Evolutionary conservation across 2,113 vertebrate genomes (phyloP).

Genomic region (Anguilla japonica): DNA sequence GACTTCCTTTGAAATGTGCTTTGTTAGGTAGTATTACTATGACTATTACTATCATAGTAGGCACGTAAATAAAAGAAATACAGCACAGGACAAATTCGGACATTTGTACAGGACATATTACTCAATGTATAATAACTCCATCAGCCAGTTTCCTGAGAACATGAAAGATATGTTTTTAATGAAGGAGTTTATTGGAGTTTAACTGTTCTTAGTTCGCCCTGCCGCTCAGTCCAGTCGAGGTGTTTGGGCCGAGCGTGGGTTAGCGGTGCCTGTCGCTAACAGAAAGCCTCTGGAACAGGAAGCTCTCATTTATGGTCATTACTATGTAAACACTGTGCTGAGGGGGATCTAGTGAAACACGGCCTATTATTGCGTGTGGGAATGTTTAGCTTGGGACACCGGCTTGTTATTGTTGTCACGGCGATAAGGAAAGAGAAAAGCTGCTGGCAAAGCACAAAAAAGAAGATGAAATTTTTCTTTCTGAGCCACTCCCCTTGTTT

Average conservation of each 20-base stretch:
- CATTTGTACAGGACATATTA: background rate
- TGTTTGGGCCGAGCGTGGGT: conserved; percentile 74
- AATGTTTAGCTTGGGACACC: conserved; percentile 96
- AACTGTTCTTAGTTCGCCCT: background rate
- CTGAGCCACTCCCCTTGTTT: conserved; percentile 54
- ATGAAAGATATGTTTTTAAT: background rate
- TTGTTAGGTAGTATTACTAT: background rate
- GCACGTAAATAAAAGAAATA: background rate
- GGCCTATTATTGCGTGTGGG: conserved; percentile 87
- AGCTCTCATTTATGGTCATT: conserved; percentile 75
- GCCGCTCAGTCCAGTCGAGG: conserved; percentile 55
- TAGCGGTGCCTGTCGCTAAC: conserved; percentile 86
- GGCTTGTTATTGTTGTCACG: conserved; percentile 92
- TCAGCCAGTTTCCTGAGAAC: background rate
- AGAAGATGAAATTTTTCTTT: conserved; percentile 51
- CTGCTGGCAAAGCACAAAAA: conserved; percentile 62
- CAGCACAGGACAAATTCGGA: background rate
- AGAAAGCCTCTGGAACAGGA: conserved; percentile 80
- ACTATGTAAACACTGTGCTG: conserved; percentile 77
- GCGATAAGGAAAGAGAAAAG: conserved; percentile 54
- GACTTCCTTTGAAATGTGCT: conserved; percentile 38
- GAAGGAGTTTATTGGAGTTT: background rate
- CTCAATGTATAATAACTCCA: background rate
- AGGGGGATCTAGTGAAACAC: conserved; percentile 75
- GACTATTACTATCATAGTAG: background rate